These are phyloP conservation scores for Mobula hypostoma DNA, from an alignment of 2,113 vertebrate species.

Conservation along the genomic window DNA sequence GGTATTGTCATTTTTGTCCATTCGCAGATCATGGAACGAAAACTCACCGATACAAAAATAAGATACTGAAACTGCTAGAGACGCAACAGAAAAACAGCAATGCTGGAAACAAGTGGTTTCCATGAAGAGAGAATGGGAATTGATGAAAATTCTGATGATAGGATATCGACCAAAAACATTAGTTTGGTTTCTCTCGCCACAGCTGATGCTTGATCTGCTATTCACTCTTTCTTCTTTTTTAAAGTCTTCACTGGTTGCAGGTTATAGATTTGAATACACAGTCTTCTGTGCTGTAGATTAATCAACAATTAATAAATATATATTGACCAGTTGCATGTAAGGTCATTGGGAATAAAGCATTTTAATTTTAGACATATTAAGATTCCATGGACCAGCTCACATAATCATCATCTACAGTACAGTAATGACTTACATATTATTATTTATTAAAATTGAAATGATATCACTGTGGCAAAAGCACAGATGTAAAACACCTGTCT, in stretches of 20 bases:
- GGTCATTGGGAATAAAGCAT: background rate
- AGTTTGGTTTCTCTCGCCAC: too few species aligned
- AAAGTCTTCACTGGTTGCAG: background rate
- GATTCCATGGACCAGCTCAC: background rate
- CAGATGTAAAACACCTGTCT: constrained; percentile 23
- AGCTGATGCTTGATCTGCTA: too few species aligned
- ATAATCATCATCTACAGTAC: background rate
- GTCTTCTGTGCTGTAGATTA: background rate
- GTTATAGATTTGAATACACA: background rate
- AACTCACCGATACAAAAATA: too few species aligned
- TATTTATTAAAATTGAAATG: background rate
- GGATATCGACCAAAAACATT: too few species aligned
- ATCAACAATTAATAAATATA: background rate
- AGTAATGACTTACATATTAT: background rate
- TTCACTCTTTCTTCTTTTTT: too few species aligned
- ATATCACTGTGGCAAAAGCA: background rate
- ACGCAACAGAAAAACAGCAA: too few species aligned
- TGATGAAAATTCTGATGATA: too few species aligned
- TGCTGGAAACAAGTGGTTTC: too few species aligned
- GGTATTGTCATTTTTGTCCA: background rate
- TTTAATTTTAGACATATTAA: background rate
- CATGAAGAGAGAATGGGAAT: too few species aligned
- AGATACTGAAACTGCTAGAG: too few species aligned
- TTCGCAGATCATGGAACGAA: background rate
- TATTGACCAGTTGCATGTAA: background rate